These are phyloP conservation scores for Scelioninae gen. 2 DNA, from an alignment of 2,888 invertebrate genomes.

Conservation along the genomic window DNA sequence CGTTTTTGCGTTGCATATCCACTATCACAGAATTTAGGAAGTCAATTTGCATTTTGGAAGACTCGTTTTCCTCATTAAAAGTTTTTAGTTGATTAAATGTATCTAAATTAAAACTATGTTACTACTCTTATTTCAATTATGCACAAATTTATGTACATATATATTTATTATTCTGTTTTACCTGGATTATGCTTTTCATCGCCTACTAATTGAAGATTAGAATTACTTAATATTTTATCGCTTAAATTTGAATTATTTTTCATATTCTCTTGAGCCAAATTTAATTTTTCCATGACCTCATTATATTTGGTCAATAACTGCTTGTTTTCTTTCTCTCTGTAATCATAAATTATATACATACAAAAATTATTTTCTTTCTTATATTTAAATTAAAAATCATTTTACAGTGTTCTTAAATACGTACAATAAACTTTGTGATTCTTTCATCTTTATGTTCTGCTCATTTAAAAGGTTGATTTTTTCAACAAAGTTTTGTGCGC, in stretches of 20 bases:
- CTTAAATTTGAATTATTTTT: slow-evolving; percentile 69
- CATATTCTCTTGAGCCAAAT: slow-evolving; percentile 66
- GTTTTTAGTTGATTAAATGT: slow-evolving; percentile 62
- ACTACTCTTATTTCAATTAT: too few species aligned
- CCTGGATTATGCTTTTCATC: slow-evolving; percentile 65
- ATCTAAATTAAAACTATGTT: slow-evolving; percentile 32
- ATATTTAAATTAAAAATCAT: too few species aligned
- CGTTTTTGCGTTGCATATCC: slow-evolving; percentile 95
- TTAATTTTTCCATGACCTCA: slow-evolving; percentile 65
- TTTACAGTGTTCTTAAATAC: slow-evolving; percentile 42
- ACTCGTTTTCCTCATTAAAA: slow-evolving; percentile 80
- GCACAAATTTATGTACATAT: too few species aligned
- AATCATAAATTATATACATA: too few species aligned
- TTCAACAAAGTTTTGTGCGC: slow-evolving; percentile 64
- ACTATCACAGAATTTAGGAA: slow-evolving; percentile 98
- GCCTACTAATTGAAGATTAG: slow-evolving; percentile 60
- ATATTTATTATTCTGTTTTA: slow-evolving; percentile 52
- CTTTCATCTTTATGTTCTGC: slow-evolving; percentile 64
- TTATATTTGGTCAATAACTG: slow-evolving; percentile 65
- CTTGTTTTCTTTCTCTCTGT: slow-evolving; percentile 70
- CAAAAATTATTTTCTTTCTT: too few species aligned
- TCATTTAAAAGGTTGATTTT: slow-evolving; percentile 65
- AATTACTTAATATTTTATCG: slow-evolving; percentile 55
- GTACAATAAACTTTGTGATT: slow-evolving; percentile 66
- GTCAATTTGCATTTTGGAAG: slow-evolving; percentile 85